A percentile compares a stretch with the other conserved stretches of the same genome.
Conservation (phyloP, 2,888 invertebrate genomes). For the Branchipolynoe longqiensis region DNA sequence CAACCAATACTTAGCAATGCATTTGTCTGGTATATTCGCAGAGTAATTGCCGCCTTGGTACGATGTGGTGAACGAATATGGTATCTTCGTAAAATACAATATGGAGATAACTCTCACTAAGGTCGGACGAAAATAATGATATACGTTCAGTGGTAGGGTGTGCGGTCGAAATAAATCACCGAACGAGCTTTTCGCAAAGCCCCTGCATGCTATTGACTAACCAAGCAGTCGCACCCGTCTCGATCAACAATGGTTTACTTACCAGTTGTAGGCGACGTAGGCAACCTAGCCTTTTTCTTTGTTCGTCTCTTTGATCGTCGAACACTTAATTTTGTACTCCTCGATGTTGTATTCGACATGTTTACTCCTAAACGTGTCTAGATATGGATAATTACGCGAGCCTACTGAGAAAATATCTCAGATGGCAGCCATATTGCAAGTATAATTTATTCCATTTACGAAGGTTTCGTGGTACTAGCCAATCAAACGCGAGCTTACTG, state of each 20-base stretch:
- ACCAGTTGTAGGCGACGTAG: conserved; percentile 54
- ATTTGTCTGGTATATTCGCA: no score
- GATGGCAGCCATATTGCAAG: conserved; percentile 64
- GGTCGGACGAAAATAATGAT: no score
- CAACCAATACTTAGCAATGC: neutral
- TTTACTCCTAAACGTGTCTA: conserved; percentile 38
- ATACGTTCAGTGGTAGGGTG: neutral
- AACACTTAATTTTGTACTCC: conserved; percentile 60
- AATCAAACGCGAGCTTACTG: conserved; percentile 53
- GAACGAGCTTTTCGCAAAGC: neutral
- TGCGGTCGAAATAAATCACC: conserved; percentile 24
- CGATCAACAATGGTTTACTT: conserved; percentile 45
- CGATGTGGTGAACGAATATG: no score
- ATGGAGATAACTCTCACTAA: no score
- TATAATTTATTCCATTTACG: conserved; percentile 65
- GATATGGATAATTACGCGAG: conserved; percentile 7
- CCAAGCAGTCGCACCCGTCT: conserved; percentile 31
- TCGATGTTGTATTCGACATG: conserved; percentile 62
- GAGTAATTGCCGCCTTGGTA: no score
- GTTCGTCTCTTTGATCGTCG: conserved; percentile 61
- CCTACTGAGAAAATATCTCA: conserved; percentile 57
- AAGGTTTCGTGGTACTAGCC: conserved; percentile 51
- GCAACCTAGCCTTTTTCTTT: conserved; percentile 55
- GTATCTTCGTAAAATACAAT: no score
- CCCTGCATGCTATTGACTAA: conserved; percentile 34